Evolutionary conservation across 2,888 invertebrate species (phyloP).

Genomic region (Nudaria mundana): DNA sequence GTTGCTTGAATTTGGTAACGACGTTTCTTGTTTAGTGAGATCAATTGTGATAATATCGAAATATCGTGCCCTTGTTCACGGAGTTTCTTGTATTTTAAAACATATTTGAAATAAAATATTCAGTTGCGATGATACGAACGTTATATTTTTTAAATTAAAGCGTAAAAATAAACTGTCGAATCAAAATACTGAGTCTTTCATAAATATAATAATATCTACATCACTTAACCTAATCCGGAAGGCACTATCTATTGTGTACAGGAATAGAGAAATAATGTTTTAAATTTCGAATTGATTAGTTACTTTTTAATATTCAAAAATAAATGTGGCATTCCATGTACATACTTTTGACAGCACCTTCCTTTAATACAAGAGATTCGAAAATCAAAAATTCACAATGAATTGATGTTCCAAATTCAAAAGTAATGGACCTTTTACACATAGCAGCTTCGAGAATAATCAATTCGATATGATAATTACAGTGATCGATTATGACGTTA

Average conservation of each 20-base stretch:
- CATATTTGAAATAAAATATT: too few relatives aligned
- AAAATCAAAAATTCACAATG: constrained; percentile 18
- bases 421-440: constrained; percentile 1
- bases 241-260: constrained; percentile 19
- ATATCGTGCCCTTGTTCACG: too few relatives aligned
- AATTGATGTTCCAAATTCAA: constrained; percentile 6
- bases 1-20: too few relatives aligned
- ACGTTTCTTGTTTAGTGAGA: too few relatives aligned
- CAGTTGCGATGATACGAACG: too few relatives aligned
- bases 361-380: constrained; percentile 22
- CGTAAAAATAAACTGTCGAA: constrained; percentile 3
- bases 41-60: too few relatives aligned
- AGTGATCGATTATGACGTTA: constrained; percentile 46
- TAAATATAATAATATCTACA: constrained; percentile 17
- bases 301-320: background rate
- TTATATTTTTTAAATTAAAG: background rate
- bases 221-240: constrained; percentile 24
- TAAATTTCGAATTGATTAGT: background rate
- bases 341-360: constrained; percentile 8
- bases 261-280: constrained; percentile 2
- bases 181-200: constrained; percentile 21
- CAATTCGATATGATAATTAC: constrained; percentile 20
- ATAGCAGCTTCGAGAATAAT: constrained; percentile 18
- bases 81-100: too few relatives aligned
- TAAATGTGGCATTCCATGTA: constrained; percentile 2